Conservation (phyloP, 2,797 vertebrate species). For the Fistularia tabacaria region DNA sequence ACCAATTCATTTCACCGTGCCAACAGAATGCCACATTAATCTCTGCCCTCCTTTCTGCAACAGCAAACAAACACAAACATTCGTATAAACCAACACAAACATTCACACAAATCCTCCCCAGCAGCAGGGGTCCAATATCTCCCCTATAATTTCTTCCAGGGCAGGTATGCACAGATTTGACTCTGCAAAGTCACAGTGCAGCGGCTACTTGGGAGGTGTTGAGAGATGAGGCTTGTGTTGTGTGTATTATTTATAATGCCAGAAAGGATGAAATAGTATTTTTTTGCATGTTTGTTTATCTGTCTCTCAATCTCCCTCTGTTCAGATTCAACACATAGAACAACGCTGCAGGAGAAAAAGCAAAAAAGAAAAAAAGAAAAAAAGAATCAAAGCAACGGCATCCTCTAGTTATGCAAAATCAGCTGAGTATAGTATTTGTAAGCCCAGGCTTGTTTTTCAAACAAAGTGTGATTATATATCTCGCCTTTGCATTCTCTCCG, state of each 20-base stretch:
- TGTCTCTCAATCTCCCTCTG: conserved; percentile 23
- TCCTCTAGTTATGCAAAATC: conserved; percentile 48
- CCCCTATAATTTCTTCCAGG: conserved; percentile 82
- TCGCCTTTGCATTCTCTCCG: conserved; percentile 34
- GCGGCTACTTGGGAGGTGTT: conserved; percentile 64
- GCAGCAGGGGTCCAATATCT: conserved; percentile 89
- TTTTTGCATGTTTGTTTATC: conserved; percentile 6
- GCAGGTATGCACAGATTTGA: conserved; percentile 84
- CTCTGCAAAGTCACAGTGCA: conserved; percentile 81
- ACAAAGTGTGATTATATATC: conserved; percentile 50
- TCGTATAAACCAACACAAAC: conserved; percentile 37
- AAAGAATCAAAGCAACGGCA: conserved; percentile 15
- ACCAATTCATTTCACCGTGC: too few relatives aligned
- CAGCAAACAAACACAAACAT: conserved; percentile 39
- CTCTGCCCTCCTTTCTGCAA: conserved; percentile 7
- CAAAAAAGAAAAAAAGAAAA: neutral
- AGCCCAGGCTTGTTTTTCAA: conserved; percentile 31
- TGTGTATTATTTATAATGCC: conserved; percentile 76
- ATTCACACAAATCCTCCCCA: conserved; percentile 45
- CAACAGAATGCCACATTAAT: conserved; percentile 5
- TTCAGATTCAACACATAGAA: conserved; percentile 21
- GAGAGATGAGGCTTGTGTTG: conserved; percentile 70
- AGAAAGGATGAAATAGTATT: conserved; percentile 15
- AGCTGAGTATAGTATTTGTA: conserved; percentile 48
- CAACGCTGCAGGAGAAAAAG: conserved; percentile 11